These are phyloP conservation scores for Oceanites oceanicus DNA, from an alignment of 2,113 vertebrate genomes.

Conservation along the genomic window DNA sequence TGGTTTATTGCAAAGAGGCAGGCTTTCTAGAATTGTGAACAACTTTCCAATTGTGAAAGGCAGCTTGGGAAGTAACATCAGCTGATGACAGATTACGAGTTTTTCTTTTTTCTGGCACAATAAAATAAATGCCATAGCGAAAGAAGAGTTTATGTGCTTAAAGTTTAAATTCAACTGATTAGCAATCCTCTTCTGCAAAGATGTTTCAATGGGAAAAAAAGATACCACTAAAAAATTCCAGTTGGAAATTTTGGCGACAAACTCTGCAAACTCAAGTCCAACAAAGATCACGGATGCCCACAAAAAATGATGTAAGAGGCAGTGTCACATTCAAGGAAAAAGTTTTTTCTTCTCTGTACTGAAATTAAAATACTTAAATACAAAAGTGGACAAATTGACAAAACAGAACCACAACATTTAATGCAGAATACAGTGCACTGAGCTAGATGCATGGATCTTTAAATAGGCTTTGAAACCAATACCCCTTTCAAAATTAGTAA, in stretches of 20 bases:
- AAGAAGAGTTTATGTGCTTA: slow-evolving; percentile 11
- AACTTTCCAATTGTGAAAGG: slow-evolving; percentile 14
- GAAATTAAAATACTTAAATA: slow-evolving; percentile 83
- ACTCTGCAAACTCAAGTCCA: slow-evolving; percentile 45
- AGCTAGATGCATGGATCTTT: slow-evolving; percentile 78
- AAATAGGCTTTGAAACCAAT: slow-evolving; percentile 76
- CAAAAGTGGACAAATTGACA: slow-evolving; percentile 76
- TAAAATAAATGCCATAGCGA: slow-evolving; percentile 7
- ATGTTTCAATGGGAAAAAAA: slow-evolving; percentile 16
- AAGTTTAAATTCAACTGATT: not conserved
- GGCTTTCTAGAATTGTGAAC: not conserved
- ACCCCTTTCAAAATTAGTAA: slow-evolving; percentile 73
- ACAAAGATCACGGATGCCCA: not conserved
- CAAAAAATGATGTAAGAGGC: slow-evolving; percentile 23
- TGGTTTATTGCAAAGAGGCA: slow-evolving; percentile 10
- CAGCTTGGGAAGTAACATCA: not conserved
- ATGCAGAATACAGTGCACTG: slow-evolving; percentile 74
- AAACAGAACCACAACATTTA: slow-evolving; percentile 78
- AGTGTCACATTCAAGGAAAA: slow-evolving; percentile 68
- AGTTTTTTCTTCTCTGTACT: slow-evolving; percentile 67
- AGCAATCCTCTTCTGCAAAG: slow-evolving; percentile 42
- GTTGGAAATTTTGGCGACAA: slow-evolving; percentile 47
- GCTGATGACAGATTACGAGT: not conserved
- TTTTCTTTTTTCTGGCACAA: slow-evolving; percentile 40
- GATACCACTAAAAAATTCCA: slow-evolving; percentile 32